These are phyloP conservation scores for Platyscapa corneri DNA, from an alignment of 1,140 invertebrate species.

Conservation along the genomic window DNA sequence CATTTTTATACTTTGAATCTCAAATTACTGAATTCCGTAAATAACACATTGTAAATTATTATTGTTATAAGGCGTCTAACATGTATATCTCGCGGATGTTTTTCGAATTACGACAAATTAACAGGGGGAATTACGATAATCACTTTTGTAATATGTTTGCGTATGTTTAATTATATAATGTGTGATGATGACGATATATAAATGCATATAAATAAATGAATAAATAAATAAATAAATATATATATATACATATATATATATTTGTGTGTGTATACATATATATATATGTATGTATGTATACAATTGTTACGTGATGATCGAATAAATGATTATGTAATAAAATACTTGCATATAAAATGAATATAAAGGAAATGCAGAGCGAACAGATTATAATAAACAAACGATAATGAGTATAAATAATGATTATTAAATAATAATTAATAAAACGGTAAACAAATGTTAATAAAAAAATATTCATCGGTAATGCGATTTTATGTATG, in stretches of 20 bases:
- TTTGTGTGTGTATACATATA: too few relatives aligned
- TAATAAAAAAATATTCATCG: not conserved
- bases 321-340: slow-evolving; percentile 47
- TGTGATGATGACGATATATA: slow-evolving; percentile 34
- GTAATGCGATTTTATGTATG: slow-evolving; percentile 8
- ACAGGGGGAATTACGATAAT: slow-evolving; percentile 60
- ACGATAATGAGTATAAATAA: not conserved
- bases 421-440: slow-evolving; percentile 1
- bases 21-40: not conserved
- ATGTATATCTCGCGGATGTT: slow-evolving; percentile 23
- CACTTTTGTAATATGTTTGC: slow-evolving; percentile 60
- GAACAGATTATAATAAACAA: slow-evolving; percentile 15
- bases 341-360: slow-evolving; percentile 38
- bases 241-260: too few relatives aligned
- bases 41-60: not conserved
- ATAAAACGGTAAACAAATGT: not conserved
- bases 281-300: slow-evolving; percentile 4
- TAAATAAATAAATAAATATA: too few relatives aligned
- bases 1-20: too few relatives aligned
- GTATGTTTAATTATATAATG: slow-evolving; percentile 40
- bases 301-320: slow-evolving; percentile 20
- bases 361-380: slow-evolving; percentile 42
- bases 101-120: slow-evolving; percentile 48
- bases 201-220: slow-evolving; percentile 39
- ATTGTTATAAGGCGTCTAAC: not conserved